Evolutionary conservation across 2,797 vertebrate genomes (phyloP).

Genomic region (Echiichthys vipera): DNA sequence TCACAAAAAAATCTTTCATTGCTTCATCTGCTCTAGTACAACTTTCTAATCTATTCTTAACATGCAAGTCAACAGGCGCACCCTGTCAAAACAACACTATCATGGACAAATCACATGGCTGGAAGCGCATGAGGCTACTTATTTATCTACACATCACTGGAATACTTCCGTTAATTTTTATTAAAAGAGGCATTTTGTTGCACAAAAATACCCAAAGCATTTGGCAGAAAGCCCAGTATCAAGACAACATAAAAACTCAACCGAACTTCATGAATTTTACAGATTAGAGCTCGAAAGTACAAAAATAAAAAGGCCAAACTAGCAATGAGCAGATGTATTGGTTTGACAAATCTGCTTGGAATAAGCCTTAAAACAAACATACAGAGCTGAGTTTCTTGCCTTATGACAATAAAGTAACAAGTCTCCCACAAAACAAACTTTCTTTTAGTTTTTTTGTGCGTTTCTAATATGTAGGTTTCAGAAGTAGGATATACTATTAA

Average conservation of each 20-base stretch:
- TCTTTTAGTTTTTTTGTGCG: too few species aligned
- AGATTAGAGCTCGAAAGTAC: slow-evolving; percentile 1
- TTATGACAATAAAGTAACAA: slow-evolving; percentile 1
- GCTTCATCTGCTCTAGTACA: slow-evolving; percentile 61
- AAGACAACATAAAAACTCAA: background rate
- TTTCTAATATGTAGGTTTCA: too few species aligned
- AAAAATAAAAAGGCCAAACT: slow-evolving; percentile 17
- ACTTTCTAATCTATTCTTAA: slow-evolving; percentile 75
- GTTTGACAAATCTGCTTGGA: background rate
- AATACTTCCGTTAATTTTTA: slow-evolving; percentile 52
- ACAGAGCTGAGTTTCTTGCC: background rate
- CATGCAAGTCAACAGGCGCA: slow-evolving; percentile 57
- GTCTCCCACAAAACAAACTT: background rate
- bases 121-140: slow-evolving; percentile 54
- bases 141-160: slow-evolving; percentile 24
- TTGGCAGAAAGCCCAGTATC: background rate
- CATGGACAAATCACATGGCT: slow-evolving; percentile 63
- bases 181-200: slow-evolving; percentile 32
- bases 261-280: background rate
- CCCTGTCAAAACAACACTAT: slow-evolving; percentile 69
- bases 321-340: background rate
- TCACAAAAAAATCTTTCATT: slow-evolving; percentile 76
- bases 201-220: slow-evolving; percentile 15
- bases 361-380: background rate
- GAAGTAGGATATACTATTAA: background rate